Percentiles rank a stretch among this genome's conserved stretches.
These are phyloP conservation scores for Protomyctophum bolini DNA, from an alignment of 2,113 vertebrate genomes.

Conservation along the genomic window DNA sequence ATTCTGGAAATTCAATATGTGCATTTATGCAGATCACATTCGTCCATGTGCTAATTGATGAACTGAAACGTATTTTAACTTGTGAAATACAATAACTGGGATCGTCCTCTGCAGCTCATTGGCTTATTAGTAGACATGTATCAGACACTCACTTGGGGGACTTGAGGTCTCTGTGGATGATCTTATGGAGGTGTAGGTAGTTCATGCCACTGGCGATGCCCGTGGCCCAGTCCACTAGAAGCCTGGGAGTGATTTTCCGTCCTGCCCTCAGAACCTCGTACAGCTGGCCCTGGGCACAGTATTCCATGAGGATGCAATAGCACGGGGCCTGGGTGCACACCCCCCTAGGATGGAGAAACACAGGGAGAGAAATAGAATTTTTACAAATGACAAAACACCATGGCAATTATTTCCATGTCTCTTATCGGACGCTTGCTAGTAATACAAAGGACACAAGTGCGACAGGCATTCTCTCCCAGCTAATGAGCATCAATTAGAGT, in stretches of 20 bases:
- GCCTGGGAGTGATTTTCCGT: constrained; percentile 88
- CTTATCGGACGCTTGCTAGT: too few species aligned
- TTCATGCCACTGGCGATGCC: constrained; percentile 99
- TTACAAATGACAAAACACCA: not conserved
- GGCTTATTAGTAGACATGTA: too few species aligned
- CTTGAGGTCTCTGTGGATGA: constrained; percentile 99
- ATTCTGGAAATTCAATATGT: too few species aligned
- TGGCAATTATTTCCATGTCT: too few species aligned
- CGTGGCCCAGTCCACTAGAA: constrained; percentile 97
- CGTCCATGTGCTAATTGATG: too few species aligned
- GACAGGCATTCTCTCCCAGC: not conserved
- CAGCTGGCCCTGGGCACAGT: constrained; percentile 96
- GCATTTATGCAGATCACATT: too few species aligned
- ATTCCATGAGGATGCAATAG: constrained; percentile 99
- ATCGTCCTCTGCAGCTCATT: too few species aligned
- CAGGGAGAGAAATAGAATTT: not conserved
- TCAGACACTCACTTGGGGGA: constrained; percentile 91
- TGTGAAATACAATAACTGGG: too few species aligned
- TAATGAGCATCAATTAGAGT: too few species aligned
- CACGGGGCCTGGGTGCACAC: constrained; percentile 98
- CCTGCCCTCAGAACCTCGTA: constrained; percentile 94
- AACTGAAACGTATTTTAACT: too few species aligned
- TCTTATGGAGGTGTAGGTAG: constrained; percentile 98
- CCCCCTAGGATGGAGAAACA: constrained; percentile 79
- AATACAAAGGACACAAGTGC: not conserved